Percentiles rank a stretch among this genome's conserved stretches.
These are phyloP conservation scores for Isaurus tuberculatus DNA, from an alignment of 92 coral and sea anemone species.

Conservation along the genomic window DNA sequence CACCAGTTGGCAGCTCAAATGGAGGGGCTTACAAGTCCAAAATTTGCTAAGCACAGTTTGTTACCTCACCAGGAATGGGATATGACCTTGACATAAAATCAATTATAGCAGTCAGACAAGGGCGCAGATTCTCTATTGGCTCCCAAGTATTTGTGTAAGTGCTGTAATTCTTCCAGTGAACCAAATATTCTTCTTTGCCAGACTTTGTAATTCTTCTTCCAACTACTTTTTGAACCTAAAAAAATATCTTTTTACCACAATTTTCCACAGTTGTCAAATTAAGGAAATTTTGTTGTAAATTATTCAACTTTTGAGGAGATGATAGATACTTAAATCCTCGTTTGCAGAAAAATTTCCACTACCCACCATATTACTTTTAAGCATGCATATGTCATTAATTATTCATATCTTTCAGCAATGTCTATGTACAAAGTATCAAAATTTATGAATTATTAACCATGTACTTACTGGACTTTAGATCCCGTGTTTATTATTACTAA, in stretches of 20 bases:
- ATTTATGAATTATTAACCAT: no score
- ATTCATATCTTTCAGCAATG: no score
- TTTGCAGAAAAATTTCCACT: no score
- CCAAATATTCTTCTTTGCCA: slow-evolving; percentile 93
- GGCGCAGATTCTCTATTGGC: slow-evolving; percentile 80
- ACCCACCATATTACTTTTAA: no score
- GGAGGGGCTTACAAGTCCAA: not conserved
- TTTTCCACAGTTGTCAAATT: not conserved
- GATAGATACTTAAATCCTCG: no score
- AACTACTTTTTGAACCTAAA: slow-evolving; percentile 83
- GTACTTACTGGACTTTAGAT: no score
- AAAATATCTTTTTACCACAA: not conserved
- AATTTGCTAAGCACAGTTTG: not conserved
- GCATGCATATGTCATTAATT: no score
- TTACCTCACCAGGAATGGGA: slow-evolving; percentile 93
- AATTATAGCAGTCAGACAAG: slow-evolving; percentile 69
- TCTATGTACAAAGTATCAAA: no score
- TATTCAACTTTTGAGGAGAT: no score
- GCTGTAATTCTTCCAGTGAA: slow-evolving; percentile 93
- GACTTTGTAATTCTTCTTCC: slow-evolving; percentile 84
- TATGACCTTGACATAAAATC: slow-evolving; percentile 86
- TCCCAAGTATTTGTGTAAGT: slow-evolving; percentile 91
- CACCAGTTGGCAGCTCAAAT: no score
- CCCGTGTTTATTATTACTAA: no score
- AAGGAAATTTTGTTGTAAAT: no score